Conservation (phyloP, 2,113 vertebrate genomes). For the Vulpes lagopus region DNA sequence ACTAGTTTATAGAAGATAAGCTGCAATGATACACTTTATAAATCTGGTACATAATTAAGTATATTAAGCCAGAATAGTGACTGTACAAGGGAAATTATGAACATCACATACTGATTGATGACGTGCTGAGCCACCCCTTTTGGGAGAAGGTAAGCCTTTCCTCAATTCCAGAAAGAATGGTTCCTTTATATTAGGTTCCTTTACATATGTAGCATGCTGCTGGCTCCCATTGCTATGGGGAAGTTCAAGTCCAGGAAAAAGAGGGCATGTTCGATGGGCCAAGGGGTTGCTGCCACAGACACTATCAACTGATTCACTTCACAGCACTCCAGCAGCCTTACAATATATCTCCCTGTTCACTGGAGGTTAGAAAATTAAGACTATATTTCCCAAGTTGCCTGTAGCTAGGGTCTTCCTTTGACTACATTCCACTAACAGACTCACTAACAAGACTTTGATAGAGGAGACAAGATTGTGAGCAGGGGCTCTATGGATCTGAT, state of each 20-base stretch:
- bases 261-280: not conserved
- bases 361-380: not conserved
- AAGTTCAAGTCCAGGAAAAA: not conserved
- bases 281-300: not conserved
- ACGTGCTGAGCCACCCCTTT: not conserved
- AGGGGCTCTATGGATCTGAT: not conserved
- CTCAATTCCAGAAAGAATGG: not conserved
- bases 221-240: not conserved
- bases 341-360: not conserved
- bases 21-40: not conserved
- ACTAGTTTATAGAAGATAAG: not conserved
- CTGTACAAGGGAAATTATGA: not conserved
- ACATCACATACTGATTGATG: not conserved
- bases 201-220: not conserved
- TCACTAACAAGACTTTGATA: not conserved
- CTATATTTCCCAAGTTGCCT: not conserved
- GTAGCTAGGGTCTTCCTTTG: not conserved
- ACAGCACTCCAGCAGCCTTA: not conserved
- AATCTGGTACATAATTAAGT: not conserved
- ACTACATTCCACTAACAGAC: not conserved
- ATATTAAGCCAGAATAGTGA: not conserved
- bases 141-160: not conserved
- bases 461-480: not conserved
- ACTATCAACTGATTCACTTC: not conserved
- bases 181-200: not conserved